A percentile compares a stretch with the other conserved stretches of the same genome.
These are phyloP conservation scores for Ctenoplectra terminalis DNA, from an alignment of 1,140 invertebrate genomes.

Conservation along the genomic window DNA sequence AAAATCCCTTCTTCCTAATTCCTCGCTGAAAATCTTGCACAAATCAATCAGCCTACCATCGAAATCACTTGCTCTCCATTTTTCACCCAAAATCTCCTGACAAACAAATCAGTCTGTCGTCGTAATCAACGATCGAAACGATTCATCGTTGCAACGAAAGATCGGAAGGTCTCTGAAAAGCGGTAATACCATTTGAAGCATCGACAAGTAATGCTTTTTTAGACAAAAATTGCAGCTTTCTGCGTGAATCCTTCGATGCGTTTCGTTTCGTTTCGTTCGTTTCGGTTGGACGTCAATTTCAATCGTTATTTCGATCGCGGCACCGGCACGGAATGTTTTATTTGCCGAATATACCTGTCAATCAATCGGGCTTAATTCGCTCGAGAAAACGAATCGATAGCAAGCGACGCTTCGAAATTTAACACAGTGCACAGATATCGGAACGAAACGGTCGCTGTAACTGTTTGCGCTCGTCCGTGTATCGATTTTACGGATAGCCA, in stretches of 20 bases:
- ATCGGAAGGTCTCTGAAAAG: not conserved
- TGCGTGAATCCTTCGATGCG: too few relatives aligned
- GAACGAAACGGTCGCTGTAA: not conserved
- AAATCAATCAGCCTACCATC: not conserved
- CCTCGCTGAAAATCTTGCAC: too few relatives aligned
- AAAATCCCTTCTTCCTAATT: too few relatives aligned
- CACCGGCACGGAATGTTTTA: not conserved
- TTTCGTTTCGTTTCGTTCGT: too few relatives aligned
- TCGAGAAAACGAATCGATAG: constrained; percentile 10
- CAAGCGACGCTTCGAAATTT: not conserved
- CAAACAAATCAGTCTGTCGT: too few relatives aligned
- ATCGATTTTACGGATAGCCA: constrained; percentile 40
- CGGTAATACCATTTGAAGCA: not conserved
- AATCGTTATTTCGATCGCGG: constrained; percentile 11
- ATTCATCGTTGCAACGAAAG: too few relatives aligned
- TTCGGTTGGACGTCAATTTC: not conserved
- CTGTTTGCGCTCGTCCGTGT: too few relatives aligned
- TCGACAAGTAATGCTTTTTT: not conserved
- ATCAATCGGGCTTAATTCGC: constrained; percentile 32
- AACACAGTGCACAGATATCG: not conserved
- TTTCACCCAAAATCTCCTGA: not conserved
- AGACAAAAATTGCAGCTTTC: not conserved
- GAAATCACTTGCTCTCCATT: not conserved
- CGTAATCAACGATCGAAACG: too few relatives aligned
- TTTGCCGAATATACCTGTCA: constrained; percentile 41